These are phyloP conservation scores for Neogale vison DNA, from an alignment of 2,113 vertebrate species.

Conservation along the genomic window DNA sequence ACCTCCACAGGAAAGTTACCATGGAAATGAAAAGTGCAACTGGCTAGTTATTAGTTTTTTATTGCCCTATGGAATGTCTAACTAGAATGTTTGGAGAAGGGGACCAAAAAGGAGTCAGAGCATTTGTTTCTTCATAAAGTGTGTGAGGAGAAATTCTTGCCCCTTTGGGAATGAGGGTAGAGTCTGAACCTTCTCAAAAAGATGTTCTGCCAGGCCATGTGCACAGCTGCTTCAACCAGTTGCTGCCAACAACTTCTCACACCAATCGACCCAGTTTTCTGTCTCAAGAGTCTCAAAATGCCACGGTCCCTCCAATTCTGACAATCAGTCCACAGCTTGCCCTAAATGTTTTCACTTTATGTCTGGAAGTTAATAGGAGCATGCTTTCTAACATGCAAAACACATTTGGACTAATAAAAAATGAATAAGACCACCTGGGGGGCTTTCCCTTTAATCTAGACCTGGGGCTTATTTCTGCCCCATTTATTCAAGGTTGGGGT, in stretches of 20 bases:
- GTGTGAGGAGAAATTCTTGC: neutral
- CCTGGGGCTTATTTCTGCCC: slow-evolving; percentile 74
- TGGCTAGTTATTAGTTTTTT: slow-evolving; percentile 50
- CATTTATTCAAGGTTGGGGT: slow-evolving; percentile 71
- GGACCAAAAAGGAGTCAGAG: slow-evolving; percentile 43
- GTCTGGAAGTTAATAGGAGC: slow-evolving; percentile 76
- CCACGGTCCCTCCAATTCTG: slow-evolving; percentile 35
- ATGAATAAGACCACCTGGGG: slow-evolving; percentile 79
- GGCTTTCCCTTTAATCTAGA: slow-evolving; percentile 76
- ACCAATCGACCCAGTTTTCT: slow-evolving; percentile 10
- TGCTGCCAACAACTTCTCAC: neutral
- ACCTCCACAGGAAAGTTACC: slow-evolving; percentile 45
- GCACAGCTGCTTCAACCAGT: neutral
- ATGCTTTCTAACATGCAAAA: slow-evolving; percentile 72
- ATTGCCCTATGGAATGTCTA: slow-evolving; percentile 25
- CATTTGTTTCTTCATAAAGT: slow-evolving; percentile 50
- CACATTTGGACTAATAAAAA: slow-evolving; percentile 83
- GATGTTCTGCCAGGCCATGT: neutral
- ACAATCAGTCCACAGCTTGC: slow-evolving; percentile 23
- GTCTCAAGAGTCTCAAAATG: slow-evolving; percentile 50
- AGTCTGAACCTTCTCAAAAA: neutral
- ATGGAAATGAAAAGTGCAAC: slow-evolving; percentile 47
- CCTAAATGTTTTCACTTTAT: slow-evolving; percentile 70
- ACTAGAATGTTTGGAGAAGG: slow-evolving; percentile 48
- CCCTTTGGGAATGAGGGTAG: neutral